Conservation (phyloP, 2,113 vertebrate genomes). For the Pseudorhombus dupliciocellatus region DNA sequence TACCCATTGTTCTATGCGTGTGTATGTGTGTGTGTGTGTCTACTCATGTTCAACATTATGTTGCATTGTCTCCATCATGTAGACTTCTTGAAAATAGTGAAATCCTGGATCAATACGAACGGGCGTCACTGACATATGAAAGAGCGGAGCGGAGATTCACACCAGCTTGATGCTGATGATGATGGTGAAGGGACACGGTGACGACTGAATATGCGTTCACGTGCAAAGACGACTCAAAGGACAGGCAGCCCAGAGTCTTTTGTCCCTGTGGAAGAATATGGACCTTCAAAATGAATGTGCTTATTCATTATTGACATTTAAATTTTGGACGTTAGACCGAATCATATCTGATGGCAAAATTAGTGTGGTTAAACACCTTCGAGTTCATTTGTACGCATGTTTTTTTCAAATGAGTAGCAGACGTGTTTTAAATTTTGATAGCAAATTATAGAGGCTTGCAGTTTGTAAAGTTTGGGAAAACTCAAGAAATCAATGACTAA, state of each 20-base stretch:
- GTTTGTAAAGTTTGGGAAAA: slow-evolving; percentile 83
- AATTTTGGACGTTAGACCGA: slow-evolving; percentile 41
- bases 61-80: slow-evolving; percentile 91
- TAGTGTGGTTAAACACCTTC: slow-evolving; percentile 64
- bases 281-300: slow-evolving; percentile 43
- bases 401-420: slow-evolving; percentile 64
- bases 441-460: slow-evolving; percentile 82
- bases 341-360: slow-evolving; percentile 50
- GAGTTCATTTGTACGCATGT: slow-evolving; percentile 86
- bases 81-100: slow-evolving; percentile 94
- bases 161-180: slow-evolving; percentile 88
- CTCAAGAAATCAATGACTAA: slow-evolving; percentile 47
- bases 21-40: slow-evolving; percentile 50
- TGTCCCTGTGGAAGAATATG: slow-evolving; percentile 45
- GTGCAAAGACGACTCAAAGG: slow-evolving; percentile 52
- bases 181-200: slow-evolving; percentile 83
- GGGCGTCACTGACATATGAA: slow-evolving; percentile 86
- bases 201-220: slow-evolving; percentile 42
- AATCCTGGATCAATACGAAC: slow-evolving; percentile 89
- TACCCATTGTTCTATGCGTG: slow-evolving; percentile 57
- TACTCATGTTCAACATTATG: slow-evolving; percentile 83
- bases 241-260: slow-evolving; percentile 61
- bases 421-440: slow-evolving; percentile 78
- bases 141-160: slow-evolving; percentile 85
- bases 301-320: slow-evolving; percentile 40